Evolutionary conservation across 2,797 vertebrate genomes (phyloP).

Genomic region (Catharus ustulatus): DNA sequence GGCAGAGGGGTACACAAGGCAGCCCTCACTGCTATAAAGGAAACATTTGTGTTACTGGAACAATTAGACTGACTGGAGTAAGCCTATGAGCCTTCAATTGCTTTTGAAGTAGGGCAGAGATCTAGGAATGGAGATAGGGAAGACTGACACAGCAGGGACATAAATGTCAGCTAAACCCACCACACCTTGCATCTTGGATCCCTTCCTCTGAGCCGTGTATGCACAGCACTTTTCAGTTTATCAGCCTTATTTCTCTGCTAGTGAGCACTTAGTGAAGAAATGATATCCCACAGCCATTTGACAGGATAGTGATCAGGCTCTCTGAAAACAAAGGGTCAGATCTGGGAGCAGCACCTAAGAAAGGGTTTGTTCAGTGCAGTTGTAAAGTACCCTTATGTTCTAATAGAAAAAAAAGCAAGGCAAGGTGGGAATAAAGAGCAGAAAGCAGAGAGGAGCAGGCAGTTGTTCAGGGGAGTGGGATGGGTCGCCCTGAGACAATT

Average conservation of each 20-base stretch:
- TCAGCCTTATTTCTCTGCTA: not conserved
- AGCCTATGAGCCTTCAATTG: not conserved
- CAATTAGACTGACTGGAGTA: too few relatives aligned
- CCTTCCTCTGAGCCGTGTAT: fast-evolving
- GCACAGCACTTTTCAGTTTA: not conserved
- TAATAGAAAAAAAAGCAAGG: not conserved
- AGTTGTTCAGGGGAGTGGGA: not conserved
- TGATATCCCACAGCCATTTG: not conserved
- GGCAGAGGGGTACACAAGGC: not conserved
- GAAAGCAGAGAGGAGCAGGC: not conserved
- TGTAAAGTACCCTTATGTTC: not conserved
- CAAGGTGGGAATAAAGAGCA: not conserved
- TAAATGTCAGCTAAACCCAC: not conserved
- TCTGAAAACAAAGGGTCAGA: not conserved
- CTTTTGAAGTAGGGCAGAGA: not conserved
- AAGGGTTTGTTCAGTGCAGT: not conserved
- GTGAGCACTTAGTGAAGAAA: not conserved
- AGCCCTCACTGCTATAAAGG: not conserved
- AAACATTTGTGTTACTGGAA: not conserved
- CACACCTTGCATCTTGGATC: not conserved
- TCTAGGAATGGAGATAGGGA: not conserved
- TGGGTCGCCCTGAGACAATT: not conserved
- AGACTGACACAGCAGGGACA: not conserved
- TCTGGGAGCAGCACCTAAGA: not conserved
- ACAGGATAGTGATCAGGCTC: not conserved